Base-by-base conservation (phyloP, 2,113 vertebrate species). In the Pelodiscus sinensis region DNA sequence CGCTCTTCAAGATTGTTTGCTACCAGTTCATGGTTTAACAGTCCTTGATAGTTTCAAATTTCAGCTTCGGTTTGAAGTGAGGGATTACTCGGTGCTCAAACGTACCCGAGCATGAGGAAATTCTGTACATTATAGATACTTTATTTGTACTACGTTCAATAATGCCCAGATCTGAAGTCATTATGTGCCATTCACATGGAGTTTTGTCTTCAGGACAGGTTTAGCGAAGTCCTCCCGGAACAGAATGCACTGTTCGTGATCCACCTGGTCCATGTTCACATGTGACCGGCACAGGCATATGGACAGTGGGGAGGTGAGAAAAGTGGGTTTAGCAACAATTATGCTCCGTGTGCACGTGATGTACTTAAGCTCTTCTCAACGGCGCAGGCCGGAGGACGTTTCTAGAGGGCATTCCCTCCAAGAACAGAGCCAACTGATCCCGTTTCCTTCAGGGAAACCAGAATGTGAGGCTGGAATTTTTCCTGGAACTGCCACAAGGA, bases 11-110 rank as follows among this genome's bases (percentile, higher is more conserved):
- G 73, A 82, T 68, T 90, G 21, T 81, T 94, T 92, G 94, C 92
- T 87, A 92, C 80, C 9, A 57, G 83, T 79, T 94, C 90, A 88
- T n/a, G 0, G 84, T 94, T 95, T 91, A 88, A 54, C 88, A 79
- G 94, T 75, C 83, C 91, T 79, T 80, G 38, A 8, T 92, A 87
- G 94, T 97, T 96, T 92, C 24, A 94, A 94, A 62, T 81, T 62
- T 85, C 51, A 92, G 87, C 79, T 81, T 89, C 51, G 79, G 85
- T 79, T 57, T 93, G 80, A 95, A 96, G 81, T 31, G 56, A 95
- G 79, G 95, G 73, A 91, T 87, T 95, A 92, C 57, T 95, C 60
- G 77, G 51, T 90, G 60, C 25, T 60, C 5, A 2, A 86, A 90
- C 52, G 71, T 88, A 93, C 82, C 31, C 52, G 58, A 83, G 38